These are phyloP conservation scores for Rosalia funebris DNA, from an alignment of 2,888 invertebrate species.

Conservation along the genomic window DNA sequence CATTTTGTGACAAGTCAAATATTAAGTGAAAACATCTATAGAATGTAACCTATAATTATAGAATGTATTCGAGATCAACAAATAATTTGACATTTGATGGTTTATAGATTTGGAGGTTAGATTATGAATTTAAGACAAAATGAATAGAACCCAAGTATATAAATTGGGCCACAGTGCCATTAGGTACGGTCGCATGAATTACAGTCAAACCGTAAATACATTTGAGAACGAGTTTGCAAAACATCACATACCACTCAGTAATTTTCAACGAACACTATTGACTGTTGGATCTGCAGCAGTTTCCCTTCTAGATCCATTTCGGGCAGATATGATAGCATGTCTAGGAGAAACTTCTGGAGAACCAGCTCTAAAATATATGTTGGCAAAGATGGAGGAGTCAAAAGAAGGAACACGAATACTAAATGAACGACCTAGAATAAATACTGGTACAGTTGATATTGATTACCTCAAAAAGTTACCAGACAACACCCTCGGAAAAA, in stretches of 20 bases:
- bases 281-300: constrained; percentile 88
- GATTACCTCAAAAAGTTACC: constrained; percentile 77
- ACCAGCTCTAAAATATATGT: constrained; percentile 76
- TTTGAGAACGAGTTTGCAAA: constrained; percentile 73
- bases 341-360: constrained; percentile 90
- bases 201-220: constrained; percentile 51
- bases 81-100: no score
- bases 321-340: constrained; percentile 94
- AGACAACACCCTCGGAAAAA: constrained; percentile 83
- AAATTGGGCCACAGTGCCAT: background rate
- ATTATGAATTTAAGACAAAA: background rate
- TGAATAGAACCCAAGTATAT: constrained; percentile 6
- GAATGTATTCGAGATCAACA: no score
- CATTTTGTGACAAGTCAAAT: no score
- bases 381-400: constrained; percentile 78
- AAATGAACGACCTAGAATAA: constrained; percentile 85
- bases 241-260: constrained; percentile 73
- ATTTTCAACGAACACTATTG: constrained; percentile 81
- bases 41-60: no score
- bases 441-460: constrained; percentile 82
- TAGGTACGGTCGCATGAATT: background rate
- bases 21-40: no score
- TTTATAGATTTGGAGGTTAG: no score
- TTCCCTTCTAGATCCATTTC: constrained; percentile 82
- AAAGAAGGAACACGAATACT: constrained; percentile 82